Conservation (phyloP, 2,888 invertebrate genomes). For the Polyploca ridens region DNA sequence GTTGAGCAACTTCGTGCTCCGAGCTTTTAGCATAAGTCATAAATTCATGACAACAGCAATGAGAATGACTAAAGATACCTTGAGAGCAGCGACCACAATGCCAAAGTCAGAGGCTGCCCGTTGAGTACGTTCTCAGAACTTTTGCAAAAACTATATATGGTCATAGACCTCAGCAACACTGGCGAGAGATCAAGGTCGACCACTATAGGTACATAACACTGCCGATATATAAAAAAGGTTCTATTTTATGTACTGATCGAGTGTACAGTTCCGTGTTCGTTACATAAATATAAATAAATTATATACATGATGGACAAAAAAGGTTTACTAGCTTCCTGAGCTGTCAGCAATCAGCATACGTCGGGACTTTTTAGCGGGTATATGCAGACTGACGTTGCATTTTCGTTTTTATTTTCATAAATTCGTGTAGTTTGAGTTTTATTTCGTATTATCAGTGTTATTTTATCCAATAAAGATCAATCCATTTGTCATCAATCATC, state of each 20-base stretch:
- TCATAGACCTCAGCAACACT: conserved; percentile 55
- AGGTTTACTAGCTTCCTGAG: too few species aligned
- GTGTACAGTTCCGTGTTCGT: not conserved
- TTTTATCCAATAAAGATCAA: too few species aligned
- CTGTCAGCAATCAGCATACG: too few species aligned
- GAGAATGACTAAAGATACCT: conserved; percentile 24
- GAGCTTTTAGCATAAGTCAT: conserved; percentile 11
- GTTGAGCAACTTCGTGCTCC: conserved; percentile 14
- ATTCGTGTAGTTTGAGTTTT: too few species aligned
- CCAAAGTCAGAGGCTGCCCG: conserved; percentile 51
- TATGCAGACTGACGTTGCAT: too few species aligned
- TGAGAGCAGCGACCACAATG: conserved; percentile 39
- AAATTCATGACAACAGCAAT: conserved; percentile 19
- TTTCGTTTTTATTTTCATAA: too few species aligned
- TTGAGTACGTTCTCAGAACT: conserved; percentile 43
- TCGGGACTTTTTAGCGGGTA: too few species aligned
- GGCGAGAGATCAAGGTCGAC: conserved; percentile 59
- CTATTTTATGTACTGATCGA: not conserved
- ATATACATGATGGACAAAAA: not conserved
- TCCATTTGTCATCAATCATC: too few species aligned
- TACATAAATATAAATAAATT: not conserved
- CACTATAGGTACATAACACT: conserved; percentile 20
- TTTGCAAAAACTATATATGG: conserved; percentile 61
- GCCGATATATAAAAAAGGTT: not conserved
- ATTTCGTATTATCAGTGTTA: too few species aligned